phyloP scores from a whole-genome alignment of 2,888 invertebrate genomes.

The Rhopalosiphum nymphaeae region DNA sequence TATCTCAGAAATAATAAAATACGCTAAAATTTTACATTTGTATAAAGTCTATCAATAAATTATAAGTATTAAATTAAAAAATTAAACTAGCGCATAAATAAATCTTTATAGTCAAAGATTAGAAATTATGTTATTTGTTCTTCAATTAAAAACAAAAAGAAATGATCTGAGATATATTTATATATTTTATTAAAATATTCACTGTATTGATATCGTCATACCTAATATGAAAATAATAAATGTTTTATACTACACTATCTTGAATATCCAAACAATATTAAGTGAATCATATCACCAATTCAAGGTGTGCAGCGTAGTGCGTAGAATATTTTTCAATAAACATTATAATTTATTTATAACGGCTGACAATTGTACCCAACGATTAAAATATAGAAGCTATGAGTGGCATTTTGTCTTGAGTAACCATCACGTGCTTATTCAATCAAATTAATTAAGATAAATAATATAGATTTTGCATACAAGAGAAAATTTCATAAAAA shows the following conservation, averaged over 20 bases:
- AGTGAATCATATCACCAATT: neutral
- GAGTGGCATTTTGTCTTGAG: slow-evolving; percentile 5
- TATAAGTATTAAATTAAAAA: neutral
- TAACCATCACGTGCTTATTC: slow-evolving; percentile 22
- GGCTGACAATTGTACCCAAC: neutral
- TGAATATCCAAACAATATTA: neutral
- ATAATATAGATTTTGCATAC: neutral
- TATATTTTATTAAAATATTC: neutral
- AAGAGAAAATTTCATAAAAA: neutral
- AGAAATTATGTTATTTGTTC: neutral
- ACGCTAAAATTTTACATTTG: neutral
- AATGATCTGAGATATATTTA: neutral
- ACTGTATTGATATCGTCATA: neutral
- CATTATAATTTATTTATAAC: neutral
- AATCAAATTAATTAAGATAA: neutral
- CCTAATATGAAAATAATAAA: neutral
- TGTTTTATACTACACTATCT: neutral
- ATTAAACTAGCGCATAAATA: neutral
- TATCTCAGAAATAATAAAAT: neutral
- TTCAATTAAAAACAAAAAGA: neutral
- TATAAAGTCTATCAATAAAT: neutral
- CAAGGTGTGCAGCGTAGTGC: neutral
- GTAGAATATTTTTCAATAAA: neutral
- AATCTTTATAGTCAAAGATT: neutral
- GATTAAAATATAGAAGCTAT: neutral